Percentiles rank a stretch among this genome's conserved stretches.
Evolutionary conservation across 2,113 vertebrate genomes (phyloP).

Genomic region (Heliornis fulica): DNA sequence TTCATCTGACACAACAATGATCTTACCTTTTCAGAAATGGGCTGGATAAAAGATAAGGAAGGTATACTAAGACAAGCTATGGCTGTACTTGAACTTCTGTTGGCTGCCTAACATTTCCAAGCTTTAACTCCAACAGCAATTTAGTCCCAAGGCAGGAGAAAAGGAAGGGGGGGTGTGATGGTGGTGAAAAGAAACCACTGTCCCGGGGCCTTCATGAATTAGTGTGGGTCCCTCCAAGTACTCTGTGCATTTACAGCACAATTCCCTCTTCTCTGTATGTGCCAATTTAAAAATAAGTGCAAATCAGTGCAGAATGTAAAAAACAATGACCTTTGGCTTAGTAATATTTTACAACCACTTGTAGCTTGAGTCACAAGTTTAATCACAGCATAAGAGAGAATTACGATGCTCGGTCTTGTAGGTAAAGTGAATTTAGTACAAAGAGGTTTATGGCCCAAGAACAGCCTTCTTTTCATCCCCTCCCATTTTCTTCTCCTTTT

Average conservation of each 20-base stretch:
- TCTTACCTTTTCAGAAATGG: not conserved
- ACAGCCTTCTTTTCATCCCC: not conserved
- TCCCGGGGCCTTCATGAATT: not conserved
- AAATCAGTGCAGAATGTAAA: not conserved
- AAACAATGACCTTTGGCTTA: not conserved
- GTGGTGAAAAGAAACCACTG: not conserved
- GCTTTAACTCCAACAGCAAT: not conserved
- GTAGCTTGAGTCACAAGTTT: not conserved
- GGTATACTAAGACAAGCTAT: not conserved
- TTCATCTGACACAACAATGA: not conserved
- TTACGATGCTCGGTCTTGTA: not conserved
- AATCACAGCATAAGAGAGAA: not conserved
- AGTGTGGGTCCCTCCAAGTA: not conserved
- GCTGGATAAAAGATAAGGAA: not conserved
- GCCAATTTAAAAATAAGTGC: not conserved
- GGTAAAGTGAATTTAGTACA: not conserved
- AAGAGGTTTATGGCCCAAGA: not conserved
- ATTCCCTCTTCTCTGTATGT: not conserved
- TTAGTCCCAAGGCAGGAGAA: not conserved
- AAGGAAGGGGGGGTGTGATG: not conserved
- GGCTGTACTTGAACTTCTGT: not conserved
- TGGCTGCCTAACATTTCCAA: not conserved
- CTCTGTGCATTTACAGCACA: not conserved
- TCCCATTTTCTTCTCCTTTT: not conserved
- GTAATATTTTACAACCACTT: not conserved